phyloP scores from a whole-genome alignment of 2,888 invertebrate genomes.

The Tyria jacobaeae region DNA sequence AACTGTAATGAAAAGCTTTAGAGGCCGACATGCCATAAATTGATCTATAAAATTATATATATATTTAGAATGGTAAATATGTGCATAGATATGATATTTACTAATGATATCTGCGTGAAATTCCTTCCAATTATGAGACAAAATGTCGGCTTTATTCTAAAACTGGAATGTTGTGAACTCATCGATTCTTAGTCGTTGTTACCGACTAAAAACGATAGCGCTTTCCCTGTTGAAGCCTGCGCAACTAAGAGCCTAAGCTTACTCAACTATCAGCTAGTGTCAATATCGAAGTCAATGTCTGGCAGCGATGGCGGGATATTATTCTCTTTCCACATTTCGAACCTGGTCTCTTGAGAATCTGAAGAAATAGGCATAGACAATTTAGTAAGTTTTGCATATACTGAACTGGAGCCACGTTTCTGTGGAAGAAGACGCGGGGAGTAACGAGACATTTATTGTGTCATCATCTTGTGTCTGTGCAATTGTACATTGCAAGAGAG shows the following conservation, averaged over 20 bases:
- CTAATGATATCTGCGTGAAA: neutral
- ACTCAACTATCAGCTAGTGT: slow-evolving; percentile 19
- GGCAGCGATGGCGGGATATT: slow-evolving; percentile 64
- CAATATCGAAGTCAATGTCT: slow-evolving; percentile 65
- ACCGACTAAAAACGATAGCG: neutral
- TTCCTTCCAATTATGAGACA: too few species aligned
- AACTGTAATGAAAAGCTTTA: too few species aligned
- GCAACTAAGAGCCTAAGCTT: neutral
- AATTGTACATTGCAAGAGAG: too few species aligned
- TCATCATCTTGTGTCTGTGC: too few species aligned
- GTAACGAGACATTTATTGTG: too few species aligned
- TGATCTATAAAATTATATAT: neutral
- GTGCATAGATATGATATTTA: neutral
- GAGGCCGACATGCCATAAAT: too few species aligned
- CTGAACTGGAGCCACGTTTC: too few species aligned
- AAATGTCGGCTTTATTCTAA: neutral
- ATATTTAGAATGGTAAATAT: neutral
- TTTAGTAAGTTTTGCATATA: neutral
- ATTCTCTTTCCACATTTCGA: slow-evolving; percentile 60
- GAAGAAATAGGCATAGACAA: slow-evolving; percentile 19
- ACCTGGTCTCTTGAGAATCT: slow-evolving; percentile 70
- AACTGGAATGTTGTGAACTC: neutral
- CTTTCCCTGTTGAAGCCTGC: neutral
- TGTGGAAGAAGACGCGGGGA: too few species aligned
- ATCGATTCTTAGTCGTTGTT: neutral